Evolutionary conservation across 2,888 invertebrate species (phyloP).

Genomic region (Branchinecta sandiegonensis): DNA sequence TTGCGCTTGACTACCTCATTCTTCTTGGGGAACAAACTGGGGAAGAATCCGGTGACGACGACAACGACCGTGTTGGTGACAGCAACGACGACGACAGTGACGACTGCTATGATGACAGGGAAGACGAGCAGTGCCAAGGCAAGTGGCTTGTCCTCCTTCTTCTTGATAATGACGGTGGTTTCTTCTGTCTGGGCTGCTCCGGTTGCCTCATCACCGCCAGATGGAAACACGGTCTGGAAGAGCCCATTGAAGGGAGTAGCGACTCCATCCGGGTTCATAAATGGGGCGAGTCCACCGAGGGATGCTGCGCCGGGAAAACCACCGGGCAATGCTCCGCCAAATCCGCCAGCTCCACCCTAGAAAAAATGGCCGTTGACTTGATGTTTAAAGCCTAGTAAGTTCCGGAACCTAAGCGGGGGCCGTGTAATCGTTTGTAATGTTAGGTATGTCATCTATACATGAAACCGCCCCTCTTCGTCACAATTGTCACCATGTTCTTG

Average conservation of each 20-base stretch:
- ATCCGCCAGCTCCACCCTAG: too few species aligned
- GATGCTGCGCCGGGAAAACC: background rate
- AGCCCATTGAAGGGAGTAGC: background rate
- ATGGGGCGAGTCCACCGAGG: background rate
- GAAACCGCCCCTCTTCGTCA: too few species aligned
- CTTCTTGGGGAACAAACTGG: background rate
- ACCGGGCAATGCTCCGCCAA: too few species aligned
- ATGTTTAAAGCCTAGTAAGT: too few species aligned
- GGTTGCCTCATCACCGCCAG: background rate
- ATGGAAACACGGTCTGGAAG: background rate
- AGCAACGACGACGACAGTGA: background rate
- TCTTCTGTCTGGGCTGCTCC: background rate
- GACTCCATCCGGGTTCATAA: background rate
- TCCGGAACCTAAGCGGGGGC: too few species aligned
- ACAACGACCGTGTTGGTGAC: slow-evolving; percentile 1
- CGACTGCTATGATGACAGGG: background rate
- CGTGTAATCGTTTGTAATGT: too few species aligned
- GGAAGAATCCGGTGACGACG: background rate
- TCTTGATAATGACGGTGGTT: background rate
- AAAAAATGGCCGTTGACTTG: too few species aligned
- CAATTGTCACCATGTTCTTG: too few species aligned
- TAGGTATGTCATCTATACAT: too few species aligned
- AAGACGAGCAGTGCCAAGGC: background rate
- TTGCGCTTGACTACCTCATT: background rate
- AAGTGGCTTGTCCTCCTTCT: background rate